These are phyloP conservation scores for Pleuronectes platessa DNA, from an alignment of 2,113 vertebrate genomes.

Conservation along the genomic window DNA sequence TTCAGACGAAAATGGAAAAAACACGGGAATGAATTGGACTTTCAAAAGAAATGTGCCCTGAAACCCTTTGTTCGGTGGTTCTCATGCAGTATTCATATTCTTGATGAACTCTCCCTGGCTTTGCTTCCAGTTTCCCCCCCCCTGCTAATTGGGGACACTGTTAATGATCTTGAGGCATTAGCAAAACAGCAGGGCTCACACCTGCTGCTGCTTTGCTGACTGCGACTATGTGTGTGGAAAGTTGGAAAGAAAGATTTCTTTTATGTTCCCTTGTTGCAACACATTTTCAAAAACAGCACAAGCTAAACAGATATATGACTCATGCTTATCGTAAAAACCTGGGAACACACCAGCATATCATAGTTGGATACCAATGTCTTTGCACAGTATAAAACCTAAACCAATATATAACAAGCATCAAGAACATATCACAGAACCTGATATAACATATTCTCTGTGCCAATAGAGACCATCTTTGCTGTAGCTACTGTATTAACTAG, in stretches of 20 bases:
- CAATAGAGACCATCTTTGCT: background rate
- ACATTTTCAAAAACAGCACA: background rate
- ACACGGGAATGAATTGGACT: slow-evolving; percentile 55
- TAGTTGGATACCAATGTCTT: background rate
- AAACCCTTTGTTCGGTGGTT: slow-evolving; percentile 63
- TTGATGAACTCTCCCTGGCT: slow-evolving; percentile 54
- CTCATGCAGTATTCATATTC: slow-evolving; percentile 71
- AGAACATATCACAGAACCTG: background rate
- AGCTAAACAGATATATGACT: background rate
- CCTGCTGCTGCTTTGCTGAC: slow-evolving; percentile 20
- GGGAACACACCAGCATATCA: background rate
- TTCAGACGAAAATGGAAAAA: slow-evolving; percentile 50
- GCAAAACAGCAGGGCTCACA: slow-evolving; percentile 50
- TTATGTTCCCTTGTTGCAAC: background rate
- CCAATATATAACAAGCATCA: background rate
- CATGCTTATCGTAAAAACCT: background rate
- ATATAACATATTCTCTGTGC: background rate
- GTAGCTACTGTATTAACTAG: background rate
- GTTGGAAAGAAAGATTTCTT: background rate
- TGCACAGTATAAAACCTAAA: background rate
- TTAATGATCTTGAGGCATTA: slow-evolving; percentile 71
- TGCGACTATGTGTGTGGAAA: slow-evolving; percentile 10
- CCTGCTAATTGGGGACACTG: slow-evolving; percentile 59
- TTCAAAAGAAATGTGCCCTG: slow-evolving; percentile 62
- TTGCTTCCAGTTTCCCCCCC: slow-evolving; percentile 18